Conservation (phyloP, 2,113 vertebrate species). For the Microcebus murinus region DNA sequence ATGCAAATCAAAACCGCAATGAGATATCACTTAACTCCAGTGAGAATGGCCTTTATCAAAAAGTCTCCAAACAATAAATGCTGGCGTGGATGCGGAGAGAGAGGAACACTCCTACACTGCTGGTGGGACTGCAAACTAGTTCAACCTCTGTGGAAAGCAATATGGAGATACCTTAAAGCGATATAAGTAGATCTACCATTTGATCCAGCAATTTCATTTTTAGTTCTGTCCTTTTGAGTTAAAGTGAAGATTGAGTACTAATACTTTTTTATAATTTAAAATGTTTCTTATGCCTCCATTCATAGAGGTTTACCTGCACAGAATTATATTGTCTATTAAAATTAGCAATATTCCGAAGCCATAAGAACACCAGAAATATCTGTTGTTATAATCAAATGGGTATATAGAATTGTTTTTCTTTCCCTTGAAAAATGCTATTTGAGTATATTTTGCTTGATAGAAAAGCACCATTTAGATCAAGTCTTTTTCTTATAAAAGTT, state of each 20-base stretch:
- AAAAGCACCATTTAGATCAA: conserved; percentile 9
- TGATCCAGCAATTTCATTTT: not conserved
- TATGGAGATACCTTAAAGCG: too few relatives aligned
- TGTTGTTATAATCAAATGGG: conserved; percentile 46
- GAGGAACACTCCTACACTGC: too few relatives aligned
- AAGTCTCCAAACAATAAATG: too few relatives aligned
- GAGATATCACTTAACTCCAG: too few relatives aligned
- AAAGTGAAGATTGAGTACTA: not conserved
- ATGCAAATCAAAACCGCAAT: too few relatives aligned
- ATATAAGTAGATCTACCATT: too few relatives aligned
- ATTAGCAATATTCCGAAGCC: conserved; percentile 42
- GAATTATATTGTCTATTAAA: conserved; percentile 34
- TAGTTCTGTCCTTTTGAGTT: conserved; percentile 6
- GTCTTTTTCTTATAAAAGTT: not conserved
- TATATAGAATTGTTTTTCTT: conserved; percentile 52
- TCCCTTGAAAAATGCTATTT: conserved; percentile 56
- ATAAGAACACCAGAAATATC: not conserved
- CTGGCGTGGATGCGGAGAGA: too few relatives aligned
- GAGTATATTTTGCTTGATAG: not conserved
- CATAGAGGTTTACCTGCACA: not conserved
- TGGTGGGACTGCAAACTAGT: too few relatives aligned
- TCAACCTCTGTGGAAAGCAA: too few relatives aligned
- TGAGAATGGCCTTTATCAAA: too few relatives aligned
- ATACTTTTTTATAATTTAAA: conserved; percentile 43
- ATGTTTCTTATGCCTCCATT: not conserved